A percentile compares a stretch with the other conserved stretches of the same genome.
Evolutionary conservation across 2,888 invertebrate genomes (phyloP).

Genomic region (Epinotia demarniana): DNA sequence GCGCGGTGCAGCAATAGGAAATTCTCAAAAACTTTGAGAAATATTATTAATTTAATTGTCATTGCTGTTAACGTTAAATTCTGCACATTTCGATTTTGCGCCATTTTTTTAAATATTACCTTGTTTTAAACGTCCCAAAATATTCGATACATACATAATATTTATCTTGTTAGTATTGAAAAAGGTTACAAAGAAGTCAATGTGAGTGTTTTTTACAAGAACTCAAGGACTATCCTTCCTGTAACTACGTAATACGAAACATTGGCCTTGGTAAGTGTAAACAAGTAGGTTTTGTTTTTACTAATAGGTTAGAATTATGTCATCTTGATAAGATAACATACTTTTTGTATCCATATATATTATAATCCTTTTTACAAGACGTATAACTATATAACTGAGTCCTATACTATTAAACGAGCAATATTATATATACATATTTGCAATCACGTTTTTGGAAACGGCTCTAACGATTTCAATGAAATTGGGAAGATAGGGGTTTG

Average conservation of each 20-base stretch:
- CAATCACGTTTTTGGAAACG: too few species aligned
- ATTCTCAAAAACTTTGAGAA: neutral
- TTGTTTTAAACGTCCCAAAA: neutral
- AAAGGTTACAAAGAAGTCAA: neutral
- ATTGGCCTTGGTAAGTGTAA: conserved; percentile 6
- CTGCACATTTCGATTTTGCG: neutral
- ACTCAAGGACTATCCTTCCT: neutral
- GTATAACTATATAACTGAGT: too few species aligned
- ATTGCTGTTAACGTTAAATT: neutral
- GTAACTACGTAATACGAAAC: conserved; percentile 4
- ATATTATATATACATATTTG: too few species aligned
- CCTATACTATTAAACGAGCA: too few species aligned
- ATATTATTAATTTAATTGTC: neutral
- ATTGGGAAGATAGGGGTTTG: too few species aligned
- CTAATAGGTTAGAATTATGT: conserved; percentile 27
- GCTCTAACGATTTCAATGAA: too few species aligned
- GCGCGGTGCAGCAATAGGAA: neutral
- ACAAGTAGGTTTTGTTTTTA: neutral
- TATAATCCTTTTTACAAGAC: too few species aligned
- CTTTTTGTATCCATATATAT: neutral
- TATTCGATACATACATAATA: neutral
- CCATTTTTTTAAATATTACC: neutral
- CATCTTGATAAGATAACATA: neutral
- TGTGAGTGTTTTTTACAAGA: neutral
- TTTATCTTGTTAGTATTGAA: neutral